phyloP scores from a whole-genome alignment of 1,140 invertebrate species.

The Bombyx mori region ASM3026992v2 NC_085128.1:5287001-5287500 shows the following conservation, averaged over 20 bases:
- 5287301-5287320: background rate
- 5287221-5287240: constrained; percentile 10
- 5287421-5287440: too few species aligned
- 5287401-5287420: background rate
- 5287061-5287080: background rate
- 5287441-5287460: too few species aligned
- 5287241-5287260: constrained; percentile 20
- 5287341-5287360: background rate
- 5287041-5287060: background rate
- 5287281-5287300: constrained; percentile 5
- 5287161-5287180: constrained; percentile 11
- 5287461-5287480: too few species aligned
- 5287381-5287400: background rate
- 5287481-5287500: too few species aligned
- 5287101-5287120: background rate
- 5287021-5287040: background rate
- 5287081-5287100: background rate
- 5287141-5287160: constrained; percentile 14
- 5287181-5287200: constrained; percentile 14
- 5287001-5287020: background rate
- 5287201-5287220: constrained; percentile 20
- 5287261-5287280: constrained; percentile 9
- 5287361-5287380: background rate
- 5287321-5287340: background rate
- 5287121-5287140: constrained; percentile 5